phyloP scores from a whole-genome alignment of 1,140 invertebrate genomes.

The Drosophila sechellia region DNA sequence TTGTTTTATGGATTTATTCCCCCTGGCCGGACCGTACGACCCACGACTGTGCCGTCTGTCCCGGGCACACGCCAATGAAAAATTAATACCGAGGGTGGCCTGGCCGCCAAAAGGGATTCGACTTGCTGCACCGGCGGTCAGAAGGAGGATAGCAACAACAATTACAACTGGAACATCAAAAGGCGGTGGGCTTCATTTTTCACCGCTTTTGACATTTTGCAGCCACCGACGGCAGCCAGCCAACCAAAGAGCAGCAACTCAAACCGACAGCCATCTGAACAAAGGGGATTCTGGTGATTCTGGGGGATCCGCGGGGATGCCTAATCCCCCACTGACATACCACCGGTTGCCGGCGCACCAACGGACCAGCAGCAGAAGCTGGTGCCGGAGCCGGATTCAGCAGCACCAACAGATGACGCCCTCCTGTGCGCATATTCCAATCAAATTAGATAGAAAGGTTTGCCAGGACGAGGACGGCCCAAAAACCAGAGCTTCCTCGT shows the following conservation, averaged over 20 bases:
- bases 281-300: background rate
- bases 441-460: conserved; percentile 80
- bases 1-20: conserved; percentile 83
- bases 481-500: conserved; percentile 17
- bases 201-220: conserved; percentile 81
- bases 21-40: conserved; percentile 1
- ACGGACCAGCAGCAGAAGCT: conserved; percentile 22
- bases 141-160: conserved; percentile 59
- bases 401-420: conserved; percentile 22
- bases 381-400: conserved; percentile 11
- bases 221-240: conserved; percentile 58
- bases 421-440: conserved; percentile 75
- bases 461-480: conserved; percentile 22
- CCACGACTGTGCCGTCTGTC: conserved; percentile 19
- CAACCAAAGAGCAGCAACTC: conserved; percentile 73
- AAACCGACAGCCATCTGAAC: conserved; percentile 39
- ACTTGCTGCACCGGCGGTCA: conserved; percentile 1
- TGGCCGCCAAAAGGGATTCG: conserved; percentile 2
- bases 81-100: conserved; percentile 65
- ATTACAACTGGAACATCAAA: conserved; percentile 54
- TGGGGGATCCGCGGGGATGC: conserved; percentile 11
- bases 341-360: conserved; percentile 41
- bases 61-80: conserved; percentile 76
- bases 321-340: conserved; percentile 63
- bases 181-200: conserved; percentile 75